Base-by-base conservation (phyloP, 2,797 vertebrate species). In the Mustela erminea region DNA sequence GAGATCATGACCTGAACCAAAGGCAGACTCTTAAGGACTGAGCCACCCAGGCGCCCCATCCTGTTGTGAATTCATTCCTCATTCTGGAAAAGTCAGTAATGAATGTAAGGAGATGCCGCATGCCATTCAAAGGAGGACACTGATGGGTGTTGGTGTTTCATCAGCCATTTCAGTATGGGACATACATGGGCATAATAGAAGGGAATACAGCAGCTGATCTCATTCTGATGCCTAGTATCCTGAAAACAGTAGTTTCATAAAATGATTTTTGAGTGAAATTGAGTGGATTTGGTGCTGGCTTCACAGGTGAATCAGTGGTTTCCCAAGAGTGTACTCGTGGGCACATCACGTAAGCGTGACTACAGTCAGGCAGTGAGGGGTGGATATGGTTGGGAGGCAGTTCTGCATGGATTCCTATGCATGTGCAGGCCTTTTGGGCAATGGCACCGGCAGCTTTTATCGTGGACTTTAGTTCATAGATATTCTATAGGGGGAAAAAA, bases 151-250 rank as follows among this genome's bases (percentile, higher is more conserved):
- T 46, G 29, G 20, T 1, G 3, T 70, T 70, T 43, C 52, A 20
- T 58, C 64, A 49, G 15, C 64, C 23, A 10, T 52, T 25, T 72
- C 14, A 83, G 18, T 7, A 6, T 46, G 23, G 64, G 21, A 58
- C 41, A 10, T 11, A 8, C 0, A 4, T 25, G 5, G 18, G 25
- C 35, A 43, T 7, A n/a, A 6, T 7, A 9, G 35, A 9, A 52
- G 52, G 54, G 29, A 56, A 17, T 17, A 58, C 27, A 46, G 9
- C 29, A 72, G 38, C 5, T 20, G 41, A 14, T 29, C 35, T 82
- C 35, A 58, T 56, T 23, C 20, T 82, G 27, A 82, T 46, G 15
- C 23, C 3, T 27, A 46, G 14, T 62, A 35, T 46, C 38, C 20
- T 82, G 75, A 21, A 15, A 25, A 41, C 7, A 70, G 35, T 23